Evolutionary conservation across 2,888 invertebrate species (phyloP), one percentile per base, ranked within the genome.

Genomic region (Agrypnus murinus): DNA sequence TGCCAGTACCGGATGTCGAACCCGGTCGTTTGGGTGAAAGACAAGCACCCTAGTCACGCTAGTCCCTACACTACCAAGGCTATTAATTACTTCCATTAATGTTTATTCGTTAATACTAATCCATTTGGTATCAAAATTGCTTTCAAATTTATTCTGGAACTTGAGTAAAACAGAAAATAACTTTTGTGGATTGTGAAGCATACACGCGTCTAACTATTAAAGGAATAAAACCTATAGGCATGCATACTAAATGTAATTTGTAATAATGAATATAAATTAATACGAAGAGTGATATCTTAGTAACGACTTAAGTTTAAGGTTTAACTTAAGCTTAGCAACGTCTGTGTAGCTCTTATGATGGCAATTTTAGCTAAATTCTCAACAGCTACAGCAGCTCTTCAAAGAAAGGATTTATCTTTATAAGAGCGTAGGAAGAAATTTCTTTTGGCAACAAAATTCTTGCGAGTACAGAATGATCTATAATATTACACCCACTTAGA

Each of bases 231-330:
- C 9, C 9, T 9, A 9, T 36, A 9, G 7, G 9, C 40, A 40
- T 7, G 40, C 40, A 40, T 12, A 40, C 3, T 40, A 40, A n/a
- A 40, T 40, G 10, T 40, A 40, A 40, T 40, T 40, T 40, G 12
- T 40, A 40, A 40, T 40, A 12, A 7, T n/a, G 12, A 40, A 12
- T n/a, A 12, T 40, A 40, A 10, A 12, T 12, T 40, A 12, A 40
- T 40, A 12, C 40, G 3, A 7, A 12, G 7, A 12, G 12, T 40
- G 12, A 40, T 7, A 10, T 40, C 7, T 40, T 40, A 40, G 40
- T 12, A 12, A 40, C 40, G 40, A n/a, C 7, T 40, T 40, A 40
- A 40, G 40, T 40, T 36, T 7, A 36, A 36, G 36, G 36, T 36
- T 36, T 36, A 36, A 36, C 9, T 7, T 40, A 40, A 40, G 10